Evolutionary conservation across 2,797 vertebrate species (phyloP).

Genomic region (Varecia variegata): DNA sequence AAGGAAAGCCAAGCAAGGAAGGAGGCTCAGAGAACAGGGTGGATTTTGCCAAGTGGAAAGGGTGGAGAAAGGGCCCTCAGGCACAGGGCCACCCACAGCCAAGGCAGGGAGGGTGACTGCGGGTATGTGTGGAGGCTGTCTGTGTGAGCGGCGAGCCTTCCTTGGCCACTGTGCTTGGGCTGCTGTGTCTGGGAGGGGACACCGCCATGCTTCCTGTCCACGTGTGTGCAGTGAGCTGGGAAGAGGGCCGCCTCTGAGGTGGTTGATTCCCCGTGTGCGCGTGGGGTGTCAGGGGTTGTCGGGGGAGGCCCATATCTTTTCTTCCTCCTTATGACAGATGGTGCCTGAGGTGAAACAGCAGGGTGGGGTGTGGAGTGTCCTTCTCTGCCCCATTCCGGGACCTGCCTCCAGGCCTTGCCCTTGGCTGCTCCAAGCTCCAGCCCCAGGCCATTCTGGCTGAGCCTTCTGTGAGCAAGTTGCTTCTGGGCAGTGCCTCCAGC

Average conservation of each 20-base stretch:
- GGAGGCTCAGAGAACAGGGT: not conserved
- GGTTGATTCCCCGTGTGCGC: too few species aligned
- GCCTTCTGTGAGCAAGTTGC: not conserved
- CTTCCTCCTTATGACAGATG: not conserved
- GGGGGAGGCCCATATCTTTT: not conserved
- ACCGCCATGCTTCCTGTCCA: not conserved
- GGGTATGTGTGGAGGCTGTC: too few species aligned
- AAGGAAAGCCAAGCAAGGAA: not conserved
- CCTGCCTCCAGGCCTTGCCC: not conserved
- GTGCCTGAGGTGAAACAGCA: not conserved
- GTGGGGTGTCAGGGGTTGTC: too few species aligned
- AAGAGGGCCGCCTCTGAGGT: not conserved
- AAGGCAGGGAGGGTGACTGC: not conserved
- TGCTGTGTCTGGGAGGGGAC: not conserved
- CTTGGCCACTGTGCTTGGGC: not conserved
- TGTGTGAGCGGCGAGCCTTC: not conserved
- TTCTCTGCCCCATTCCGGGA: not conserved
- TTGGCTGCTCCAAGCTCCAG: not conserved
- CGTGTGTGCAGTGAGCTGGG: rapidly evolving
- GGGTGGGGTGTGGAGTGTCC: not conserved
- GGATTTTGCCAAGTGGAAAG: not conserved
- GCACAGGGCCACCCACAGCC: not conserved
- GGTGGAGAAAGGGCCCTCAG: not conserved
- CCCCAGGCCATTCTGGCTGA: not conserved
- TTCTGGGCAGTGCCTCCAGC: not conserved